Evolutionary conservation across 2,797 vertebrate genomes (phyloP), one percentile per base, ranked within the genome.

Genomic region (Spinus olivaceus): DNA sequence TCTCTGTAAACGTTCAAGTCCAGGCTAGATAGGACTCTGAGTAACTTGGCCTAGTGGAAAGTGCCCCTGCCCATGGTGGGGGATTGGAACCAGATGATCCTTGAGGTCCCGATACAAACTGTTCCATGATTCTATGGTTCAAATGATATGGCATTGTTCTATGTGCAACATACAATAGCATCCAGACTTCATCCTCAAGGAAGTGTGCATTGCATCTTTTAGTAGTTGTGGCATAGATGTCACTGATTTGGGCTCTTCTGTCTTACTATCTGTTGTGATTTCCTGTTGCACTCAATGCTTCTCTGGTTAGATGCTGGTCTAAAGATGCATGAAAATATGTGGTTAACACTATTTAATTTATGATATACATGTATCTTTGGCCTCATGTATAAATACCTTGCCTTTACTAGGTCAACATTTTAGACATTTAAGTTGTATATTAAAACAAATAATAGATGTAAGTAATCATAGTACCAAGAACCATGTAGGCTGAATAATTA

Each of bases 81-180:
- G 8, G 2, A 2, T 20, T 54, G 22, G 22, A 88, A 42, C 0
- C 0, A 35, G 27, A 9, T 60, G 27, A 10, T 49, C 22, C 21
- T 56, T 42, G 37, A 28, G 5, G 27, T 63, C 32, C 32, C 41
- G n/a, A 3, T 35, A 8, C 12, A 67, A 49, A 32, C 3, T 2
- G 7, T 67, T 61, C 12, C 24, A 1, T 67, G 27, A 28, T 54
- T 88, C 41, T n/a, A 0, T 49, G 19, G 16, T 63, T 24, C 41
- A 61, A 49, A 61, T 74, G 16, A 10, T 21, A 7, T 17, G 20
- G 8, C n/a, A 25, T 42, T 79, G 23, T 57, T 85, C 33, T 63
- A 3, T 17, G 14, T 44, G 71, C 44, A 71, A 7, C 21, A 14
- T 46, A 28, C 13, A 49, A 5, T 59, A 61, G 27, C 57, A 42